Evolutionary conservation across 1,140 invertebrate genomes (phyloP), one percentile per base, ranked within the genome.

Genomic region (Drosophila takahashii): DNA sequence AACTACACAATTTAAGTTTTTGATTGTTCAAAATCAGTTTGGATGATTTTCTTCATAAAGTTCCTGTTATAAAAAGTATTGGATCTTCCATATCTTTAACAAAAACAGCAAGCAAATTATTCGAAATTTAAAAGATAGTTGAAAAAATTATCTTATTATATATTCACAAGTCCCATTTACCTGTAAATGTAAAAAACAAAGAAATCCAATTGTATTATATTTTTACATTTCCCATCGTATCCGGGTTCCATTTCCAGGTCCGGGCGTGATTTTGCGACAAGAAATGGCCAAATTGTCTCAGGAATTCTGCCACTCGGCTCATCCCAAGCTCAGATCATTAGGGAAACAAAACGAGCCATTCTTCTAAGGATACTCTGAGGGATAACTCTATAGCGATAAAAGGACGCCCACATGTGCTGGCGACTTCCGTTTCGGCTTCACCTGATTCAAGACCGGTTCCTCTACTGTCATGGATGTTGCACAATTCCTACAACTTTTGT

Each of bases 401-500:
- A 66, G 44, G 70, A 65, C 45, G 59, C 44, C 62, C 59, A 71
- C 74, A 78, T 78, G 77, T 81, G 61, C 50, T 18, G 41, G 15
- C 57, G 59, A 86, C 83, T 81, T 86, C 81, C 81, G 81, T 69
- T 86, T 57, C 64, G 39, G 60, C 65, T 83, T 89, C 83, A 87
- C 83, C 83, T 86, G 83, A 86, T 79, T 58, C 60, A 81, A 66
- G 52, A 47, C 69, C 60, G 81, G 80, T 67, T 74, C 39, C 37
- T 11, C 26, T 8, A 4, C 45, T 73, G 65, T 65, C 73, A 73
- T 52, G 61, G 60, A 66, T 80, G 64, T 73, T 61, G 70, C 59
- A 64, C 79, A 79, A 86, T 87, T 73, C 66, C 41, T 16, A 22
- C 62, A 65, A 47, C 69, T 73, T 50, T 51, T 75, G 70, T 73